phyloP scores from a whole-genome alignment of 2,888 invertebrate genomes.

The Mythimna vitellina region DNA sequence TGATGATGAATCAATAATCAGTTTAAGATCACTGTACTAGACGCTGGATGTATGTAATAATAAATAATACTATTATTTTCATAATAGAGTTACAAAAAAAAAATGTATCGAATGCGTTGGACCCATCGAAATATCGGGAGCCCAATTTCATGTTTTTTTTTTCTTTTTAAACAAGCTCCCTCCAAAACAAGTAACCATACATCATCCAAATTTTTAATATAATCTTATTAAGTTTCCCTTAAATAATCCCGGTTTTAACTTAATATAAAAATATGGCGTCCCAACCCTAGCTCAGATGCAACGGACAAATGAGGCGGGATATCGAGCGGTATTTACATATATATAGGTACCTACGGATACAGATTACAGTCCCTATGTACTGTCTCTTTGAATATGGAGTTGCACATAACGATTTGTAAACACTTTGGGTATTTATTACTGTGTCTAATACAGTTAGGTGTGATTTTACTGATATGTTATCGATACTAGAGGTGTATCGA shows the following conservation, averaged over 20 bases:
- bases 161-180: not conserved
- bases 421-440: not conserved
- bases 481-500: conserved; percentile 1
- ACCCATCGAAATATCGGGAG: too few species aligned
- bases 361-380: conserved; percentile 35
- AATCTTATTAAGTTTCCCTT: conserved; percentile 32
- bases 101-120: too few species aligned
- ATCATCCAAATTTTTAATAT: conserved; percentile 34
- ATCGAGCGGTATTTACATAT: conserved; percentile 66
- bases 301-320: conserved; percentile 77
- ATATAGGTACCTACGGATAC: conserved; percentile 27
- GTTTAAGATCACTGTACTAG: too few species aligned
- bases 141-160: too few species aligned
- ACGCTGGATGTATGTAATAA: too few species aligned
- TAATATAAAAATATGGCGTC: conserved; percentile 39
- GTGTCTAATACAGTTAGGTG: conserved; percentile 8
- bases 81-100: too few species aligned
- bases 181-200: conserved; percentile 3
- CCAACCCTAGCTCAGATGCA: conserved; percentile 69
- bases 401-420: not conserved
- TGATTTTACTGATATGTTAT: conserved; percentile 12
- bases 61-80: too few species aligned
- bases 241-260: conserved; percentile 25
- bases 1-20: too few species aligned
- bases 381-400: conserved; percentile 34